Base-by-base conservation (phyloP, 2,888 invertebrate genomes). In the Euphydryas editha region DNA sequence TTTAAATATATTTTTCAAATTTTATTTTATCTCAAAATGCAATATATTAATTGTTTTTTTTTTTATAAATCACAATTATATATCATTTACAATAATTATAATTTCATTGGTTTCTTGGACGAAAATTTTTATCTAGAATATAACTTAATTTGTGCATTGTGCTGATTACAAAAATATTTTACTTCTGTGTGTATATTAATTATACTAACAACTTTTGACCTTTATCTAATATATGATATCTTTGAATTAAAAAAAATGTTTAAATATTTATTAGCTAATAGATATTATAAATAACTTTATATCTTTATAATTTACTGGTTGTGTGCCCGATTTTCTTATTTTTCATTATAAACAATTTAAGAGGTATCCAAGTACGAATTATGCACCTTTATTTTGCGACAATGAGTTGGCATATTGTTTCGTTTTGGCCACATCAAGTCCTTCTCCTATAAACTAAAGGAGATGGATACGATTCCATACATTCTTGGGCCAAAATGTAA, bases 91-190 rank as follows among this genome's bases (percentile, higher is more conserved):
- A 24, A 15, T 15, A 49, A 10, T 15, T 15, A 24, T 20, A 20
- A 11, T 46, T 17, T 18, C 7, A 46, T 46, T 18, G 21, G 15
- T 21, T 21, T 24, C 13, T 24, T 15, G 49, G 24, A 6, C 57
- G 13, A 15, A 62, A 21, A 49, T 39, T 51, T 8, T 63, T n/a
- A 21, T 58, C 63, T 63, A 64, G 58, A 58, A 59, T 64, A 64
- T 54, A 59, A 59, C 1, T 30, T 42, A 36, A 59, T 46, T 49
- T 51, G 65, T 60, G 59, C 59, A 17, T 39, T 30, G 56, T 56
- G 62, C 55, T 2, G 44, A 37, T 37, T 21, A 8, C 13, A 15
- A 36, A 62, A 36, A 62, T 59, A 21, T 36, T 21, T 36, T 61
- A 44, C 10, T n/a, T 44, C 15, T 30, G 44, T 62, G 20, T 62